Evolutionary conservation across 1,140 invertebrate genomes (phyloP), one percentile per base, ranked within the genome.

Genomic region (Listronotus oregonensis): DNA sequence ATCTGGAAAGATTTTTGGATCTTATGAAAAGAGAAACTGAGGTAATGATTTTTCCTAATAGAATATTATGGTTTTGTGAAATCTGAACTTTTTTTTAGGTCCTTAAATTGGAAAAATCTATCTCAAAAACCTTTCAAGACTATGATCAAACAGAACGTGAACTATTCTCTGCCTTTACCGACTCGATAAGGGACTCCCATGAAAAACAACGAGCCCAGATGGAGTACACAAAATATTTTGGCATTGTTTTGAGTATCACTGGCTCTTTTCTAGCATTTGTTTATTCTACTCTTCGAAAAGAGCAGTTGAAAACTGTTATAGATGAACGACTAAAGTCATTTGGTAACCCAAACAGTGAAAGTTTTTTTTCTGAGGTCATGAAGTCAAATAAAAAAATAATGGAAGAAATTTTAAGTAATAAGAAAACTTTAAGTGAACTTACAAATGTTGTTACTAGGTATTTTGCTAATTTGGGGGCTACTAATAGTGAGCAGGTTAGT

Each of bases 211-310:
- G 87, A 59, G 82, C 86, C 3, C 85, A 88, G 75, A 82, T 86
- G 32, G 87, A 90, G 74, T 82, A 85, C 69, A 89, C 88, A 3
- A 90, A 90, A 77, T 90, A 90, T 77, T 88, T 88, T 83, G 87
- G 86, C 15, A 79, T 90, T 37, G 83, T 87, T 55, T 84, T 87
- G n/a, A 89, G 88, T n/a, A 75, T 89, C 39, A 65, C 85, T 14
- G 87, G 88, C 18, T 85, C 87, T 3, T 73, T 86, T 31, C 79
- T 89, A 44, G 86, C 76, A 8, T 78, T 77, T 64, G 46, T 70
- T 40, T 77, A 76, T 63, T 72, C 76, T 10, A 72, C 73, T 12
- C 52, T 75, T 15, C 68, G 61, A 39, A 77, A 75, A 56, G 59
- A 77, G 34, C 76, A 78, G 58, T 66, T 78, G 7, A 78, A 78